phyloP scores from a whole-genome alignment of 2,797 vertebrate species.

The Rachycentron canadum region DNA sequence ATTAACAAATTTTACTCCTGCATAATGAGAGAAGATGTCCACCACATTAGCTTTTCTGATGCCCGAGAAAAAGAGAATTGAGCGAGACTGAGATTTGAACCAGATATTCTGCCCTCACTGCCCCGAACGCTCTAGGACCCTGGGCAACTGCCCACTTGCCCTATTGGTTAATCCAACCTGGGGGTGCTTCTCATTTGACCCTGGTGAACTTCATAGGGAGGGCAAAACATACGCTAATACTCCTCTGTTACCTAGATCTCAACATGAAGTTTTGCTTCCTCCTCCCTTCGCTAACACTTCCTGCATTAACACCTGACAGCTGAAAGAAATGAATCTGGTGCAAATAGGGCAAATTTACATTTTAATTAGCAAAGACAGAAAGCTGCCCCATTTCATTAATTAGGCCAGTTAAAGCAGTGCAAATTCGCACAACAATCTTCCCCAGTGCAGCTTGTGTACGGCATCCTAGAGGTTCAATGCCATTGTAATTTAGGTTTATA shows the following conservation, averaged over 20 bases:
- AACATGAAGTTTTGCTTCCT: neutral
- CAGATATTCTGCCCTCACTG: no score
- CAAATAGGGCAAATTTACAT: constrained; percentile 54
- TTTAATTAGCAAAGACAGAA: constrained; percentile 62
- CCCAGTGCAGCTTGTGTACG: neutral
- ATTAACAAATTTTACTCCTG: no score
- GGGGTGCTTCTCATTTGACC: neutral
- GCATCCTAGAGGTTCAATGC: neutral
- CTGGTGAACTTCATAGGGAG: neutral
- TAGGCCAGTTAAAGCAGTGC: constrained; percentile 59
- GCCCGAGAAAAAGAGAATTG: no score
- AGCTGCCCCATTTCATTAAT: constrained; percentile 62
- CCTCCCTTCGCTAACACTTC: neutral
- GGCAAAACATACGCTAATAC: neutral
- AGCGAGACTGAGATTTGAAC: no score
- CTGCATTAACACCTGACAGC: constrained; percentile 36
- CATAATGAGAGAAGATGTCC: no score
- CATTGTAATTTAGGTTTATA: neutral
- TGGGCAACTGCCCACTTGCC: no score
- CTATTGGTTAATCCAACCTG: no score
- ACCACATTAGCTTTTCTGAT: no score
- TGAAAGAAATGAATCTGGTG: constrained; percentile 41
- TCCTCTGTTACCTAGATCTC: neutral
- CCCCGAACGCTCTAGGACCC: no score
- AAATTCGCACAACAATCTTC: constrained; percentile 13